Evolutionary conservation across 2,113 vertebrate genomes (phyloP).

Genomic region (Macquaria australasica): DNA sequence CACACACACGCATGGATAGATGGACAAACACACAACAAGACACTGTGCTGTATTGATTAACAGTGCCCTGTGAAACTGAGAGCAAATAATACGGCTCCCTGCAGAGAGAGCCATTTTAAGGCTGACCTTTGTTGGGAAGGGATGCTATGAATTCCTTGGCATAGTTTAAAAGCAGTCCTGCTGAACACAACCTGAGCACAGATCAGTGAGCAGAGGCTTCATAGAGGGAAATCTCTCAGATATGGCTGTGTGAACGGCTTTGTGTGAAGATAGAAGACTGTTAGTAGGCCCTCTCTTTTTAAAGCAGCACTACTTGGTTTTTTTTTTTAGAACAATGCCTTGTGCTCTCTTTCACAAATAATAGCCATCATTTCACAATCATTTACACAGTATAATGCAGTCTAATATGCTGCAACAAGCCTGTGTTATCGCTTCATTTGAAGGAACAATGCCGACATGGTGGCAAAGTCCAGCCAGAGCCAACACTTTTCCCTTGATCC

Average conservation of each 20-base stretch:
- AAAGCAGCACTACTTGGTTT: not conserved
- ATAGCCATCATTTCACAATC: constrained; percentile 21
- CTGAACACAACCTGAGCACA: constrained; percentile 4
- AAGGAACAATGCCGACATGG: constrained; percentile 45
- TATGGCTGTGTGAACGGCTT: not conserved
- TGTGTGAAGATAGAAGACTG: not conserved
- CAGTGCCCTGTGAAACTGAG: constrained; percentile 14
- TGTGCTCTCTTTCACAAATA: constrained; percentile 20
- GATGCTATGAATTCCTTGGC: constrained; percentile 53
- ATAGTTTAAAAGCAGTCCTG: constrained; percentile 38
- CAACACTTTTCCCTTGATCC: constrained; percentile 24
- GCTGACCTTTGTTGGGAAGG: constrained; percentile 60
- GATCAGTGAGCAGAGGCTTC: not conserved
- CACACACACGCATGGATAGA: not conserved
- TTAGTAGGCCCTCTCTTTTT: not conserved
- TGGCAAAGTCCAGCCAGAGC: constrained; percentile 50
- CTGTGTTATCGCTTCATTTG: constrained; percentile 40
- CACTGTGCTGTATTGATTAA: constrained; percentile 30
- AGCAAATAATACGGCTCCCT: constrained; percentile 47
- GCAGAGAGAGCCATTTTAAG: constrained; percentile 50
- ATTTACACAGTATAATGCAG: constrained; percentile 19
- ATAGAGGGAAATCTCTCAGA: not conserved
- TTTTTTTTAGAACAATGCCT: constrained; percentile 5
- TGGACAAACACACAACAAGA: constrained; percentile 15
- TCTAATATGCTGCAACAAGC: constrained; percentile 39